Base-by-base conservation (phyloP, 1,140 invertebrate genomes). In the Drosophila nannoptera region DNA sequence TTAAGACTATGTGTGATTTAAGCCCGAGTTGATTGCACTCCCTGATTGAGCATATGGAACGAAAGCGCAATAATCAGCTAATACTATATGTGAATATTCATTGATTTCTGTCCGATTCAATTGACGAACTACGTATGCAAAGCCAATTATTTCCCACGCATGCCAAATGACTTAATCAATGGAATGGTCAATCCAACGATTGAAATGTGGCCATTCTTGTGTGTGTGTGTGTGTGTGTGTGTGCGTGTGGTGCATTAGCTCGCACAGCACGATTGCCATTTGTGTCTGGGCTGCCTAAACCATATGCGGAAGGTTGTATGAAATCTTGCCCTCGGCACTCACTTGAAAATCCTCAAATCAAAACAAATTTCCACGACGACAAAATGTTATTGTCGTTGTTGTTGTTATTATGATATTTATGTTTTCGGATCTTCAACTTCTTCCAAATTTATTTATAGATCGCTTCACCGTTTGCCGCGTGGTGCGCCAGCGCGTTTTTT, bases 401-500 rank as follows among this genome's bases (percentile, higher is more conserved):
- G 29, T 31, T 53, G 7, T 35, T 38, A 22, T 52, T 12, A 7
- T 38, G 2, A 8, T 29, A 38, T 38, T 49, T 55, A 36, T 14
- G 9, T 62, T 7, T 38, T 42, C 22, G 46, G 14, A 32, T 16
- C 32, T 35, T 31, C 11, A 29, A 45, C 48, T 49, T 68, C 6
- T 36, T 52, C 29, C 14, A 58, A 58, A 56, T 65, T 52, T 59
- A 29, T 71, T 67, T 71, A 42, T 75, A 60, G 62, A 63, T 46
- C 50, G 64, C 31, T 43, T 22, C 45, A 12, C 5, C 55, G 36
- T 32, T 46, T 14, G 55, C 60, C 54, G 70, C 46, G 66, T 22
- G 56, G 31, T 65, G 66, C 65, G 61, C 69, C 61, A 61, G 22
- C 60, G 70, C 65, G 59, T 73, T 55, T 56, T 67, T 22, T 56